Evolutionary conservation across 2,113 vertebrate species (phyloP).

Genomic region (Garra rufa): DNA sequence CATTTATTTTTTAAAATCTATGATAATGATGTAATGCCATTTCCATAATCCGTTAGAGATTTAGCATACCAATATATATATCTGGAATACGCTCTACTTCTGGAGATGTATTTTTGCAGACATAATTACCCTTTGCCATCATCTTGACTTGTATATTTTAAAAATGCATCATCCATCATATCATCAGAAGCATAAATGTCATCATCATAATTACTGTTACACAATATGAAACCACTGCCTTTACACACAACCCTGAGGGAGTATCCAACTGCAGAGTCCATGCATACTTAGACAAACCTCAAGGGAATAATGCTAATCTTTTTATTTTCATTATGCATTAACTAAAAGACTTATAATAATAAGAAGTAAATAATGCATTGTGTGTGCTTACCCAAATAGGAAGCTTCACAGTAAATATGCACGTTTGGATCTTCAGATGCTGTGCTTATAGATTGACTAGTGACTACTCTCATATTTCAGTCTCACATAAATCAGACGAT

Average conservation of each 20-base stretch:
- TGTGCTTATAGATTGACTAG: not conserved
- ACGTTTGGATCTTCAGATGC: not conserved
- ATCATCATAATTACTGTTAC: conserved; percentile 24
- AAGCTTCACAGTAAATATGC: not conserved
- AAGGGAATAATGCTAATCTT: not conserved
- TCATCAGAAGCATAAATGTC: not conserved
- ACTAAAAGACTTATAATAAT: not conserved
- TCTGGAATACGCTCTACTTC: conserved; percentile 11
- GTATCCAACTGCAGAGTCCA: not conserved
- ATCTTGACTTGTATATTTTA: conserved; percentile 1
- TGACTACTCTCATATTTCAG: conserved; percentile 7
- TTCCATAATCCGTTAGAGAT: not conserved
- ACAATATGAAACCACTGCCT: conserved; percentile 20
- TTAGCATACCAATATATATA: not conserved
- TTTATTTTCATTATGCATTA: not conserved
- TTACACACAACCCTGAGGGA: not conserved
- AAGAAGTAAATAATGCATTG: not conserved
- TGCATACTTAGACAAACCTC: not conserved
- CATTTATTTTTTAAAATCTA: not conserved
- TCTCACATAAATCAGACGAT: not conserved
- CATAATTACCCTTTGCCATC: not conserved
- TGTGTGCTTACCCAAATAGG: not conserved
- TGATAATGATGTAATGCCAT: too few relatives aligned
- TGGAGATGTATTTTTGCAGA: not conserved
- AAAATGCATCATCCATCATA: conserved; percentile 20